These are phyloP conservation scores for Apamea crenata DNA, from an alignment of 2,888 invertebrate genomes.

Conservation along the genomic window DNA sequence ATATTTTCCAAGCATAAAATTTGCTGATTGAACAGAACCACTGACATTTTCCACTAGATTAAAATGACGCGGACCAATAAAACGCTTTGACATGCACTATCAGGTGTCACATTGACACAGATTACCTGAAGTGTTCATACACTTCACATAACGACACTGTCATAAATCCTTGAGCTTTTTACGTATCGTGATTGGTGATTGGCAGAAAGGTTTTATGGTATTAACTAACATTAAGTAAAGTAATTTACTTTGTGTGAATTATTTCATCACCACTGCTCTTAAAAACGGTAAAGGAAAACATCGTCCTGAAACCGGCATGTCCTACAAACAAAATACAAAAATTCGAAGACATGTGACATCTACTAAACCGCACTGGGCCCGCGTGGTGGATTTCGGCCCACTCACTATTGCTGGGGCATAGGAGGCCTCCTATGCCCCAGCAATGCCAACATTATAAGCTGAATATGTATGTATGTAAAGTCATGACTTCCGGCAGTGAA, in stretches of 20 bases:
- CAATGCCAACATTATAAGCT: not conserved
- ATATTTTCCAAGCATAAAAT: not conserved
- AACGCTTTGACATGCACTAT: slow-evolving; percentile 38
- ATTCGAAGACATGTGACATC: too few species aligned
- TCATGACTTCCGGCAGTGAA: not conserved
- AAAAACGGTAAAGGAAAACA: too few species aligned
- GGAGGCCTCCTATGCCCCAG: too few species aligned
- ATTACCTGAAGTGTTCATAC: slow-evolving; percentile 49
- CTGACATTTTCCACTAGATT: not conserved
- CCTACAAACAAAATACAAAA: too few species aligned
- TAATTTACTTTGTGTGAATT: too few species aligned
- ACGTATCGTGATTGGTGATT: slow-evolving; percentile 13
- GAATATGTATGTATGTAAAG: not conserved
- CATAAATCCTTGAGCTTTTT: slow-evolving; percentile 52
- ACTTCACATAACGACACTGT: slow-evolving; percentile 29
- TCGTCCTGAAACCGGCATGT: too few species aligned
- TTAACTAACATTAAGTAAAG: not conserved
- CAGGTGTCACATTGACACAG: slow-evolving; percentile 40
- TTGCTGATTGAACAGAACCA: not conserved
- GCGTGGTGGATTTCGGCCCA: too few species aligned
- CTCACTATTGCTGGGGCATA: too few species aligned
- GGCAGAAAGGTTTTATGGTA: not conserved
- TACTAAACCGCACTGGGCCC: too few species aligned
- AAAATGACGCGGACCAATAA: slow-evolving; percentile 7
- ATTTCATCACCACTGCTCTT: too few species aligned